Evolutionary conservation across 2,888 invertebrate species (phyloP).

Genomic region (Neoaliturus tenellus): DNA sequence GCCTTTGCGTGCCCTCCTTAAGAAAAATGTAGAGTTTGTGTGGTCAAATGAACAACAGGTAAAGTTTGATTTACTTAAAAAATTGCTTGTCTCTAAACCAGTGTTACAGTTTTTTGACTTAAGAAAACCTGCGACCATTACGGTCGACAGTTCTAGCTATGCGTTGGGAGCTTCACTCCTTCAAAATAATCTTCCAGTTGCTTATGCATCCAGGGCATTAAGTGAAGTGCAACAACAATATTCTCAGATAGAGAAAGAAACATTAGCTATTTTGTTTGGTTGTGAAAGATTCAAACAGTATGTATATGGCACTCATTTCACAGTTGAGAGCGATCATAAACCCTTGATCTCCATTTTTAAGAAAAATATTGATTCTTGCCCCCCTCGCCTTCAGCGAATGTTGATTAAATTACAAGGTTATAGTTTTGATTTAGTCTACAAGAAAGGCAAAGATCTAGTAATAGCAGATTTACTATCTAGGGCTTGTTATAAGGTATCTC

Average conservation of each 20-base stretch:
- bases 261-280: slow-evolving; percentile 53
- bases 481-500: slow-evolving; percentile 21
- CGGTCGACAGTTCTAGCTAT: slow-evolving; percentile 44
- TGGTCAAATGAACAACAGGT: slow-evolving; percentile 57
- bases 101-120: slow-evolving; percentile 51
- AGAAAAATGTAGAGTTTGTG: slow-evolving; percentile 61
- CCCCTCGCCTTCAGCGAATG: slow-evolving; percentile 28
- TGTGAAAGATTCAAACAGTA: slow-evolving; percentile 54
- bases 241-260: slow-evolving; percentile 56
- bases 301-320: slow-evolving; percentile 7
- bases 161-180: slow-evolving; percentile 53
- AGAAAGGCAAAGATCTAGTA: slow-evolving; percentile 22
- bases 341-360: slow-evolving; percentile 5
- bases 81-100: slow-evolving; percentile 1
- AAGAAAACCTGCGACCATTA: slow-evolving; percentile 22
- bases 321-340: slow-evolving; percentile 58
- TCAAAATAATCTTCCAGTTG: slow-evolving; percentile 53
- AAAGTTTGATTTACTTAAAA: slow-evolving; percentile 36
- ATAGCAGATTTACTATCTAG: slow-evolving; percentile 50
- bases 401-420: slow-evolving; percentile 33
- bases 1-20: slow-evolving; percentile 63
- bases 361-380: slow-evolving; percentile 16
- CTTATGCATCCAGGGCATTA: slow-evolving; percentile 53
- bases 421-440: slow-evolving; percentile 34
- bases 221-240: slow-evolving; percentile 39